Evolutionary conservation across 2,113 vertebrate species (phyloP).

Genomic region (Cavia porcellus): DNA sequence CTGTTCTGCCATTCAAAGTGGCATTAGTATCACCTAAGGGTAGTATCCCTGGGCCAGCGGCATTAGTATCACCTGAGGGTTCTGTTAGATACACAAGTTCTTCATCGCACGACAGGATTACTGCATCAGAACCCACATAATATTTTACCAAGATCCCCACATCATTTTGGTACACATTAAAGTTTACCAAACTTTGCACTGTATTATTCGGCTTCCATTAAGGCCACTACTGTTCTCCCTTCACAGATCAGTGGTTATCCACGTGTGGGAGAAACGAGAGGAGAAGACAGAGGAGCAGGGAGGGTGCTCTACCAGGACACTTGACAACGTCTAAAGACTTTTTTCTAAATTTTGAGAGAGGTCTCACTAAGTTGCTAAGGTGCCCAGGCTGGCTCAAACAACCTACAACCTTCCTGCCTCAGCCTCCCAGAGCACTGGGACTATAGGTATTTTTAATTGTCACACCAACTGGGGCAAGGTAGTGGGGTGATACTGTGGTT

Average conservation of each 20-base stretch:
- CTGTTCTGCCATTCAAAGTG: not conserved
- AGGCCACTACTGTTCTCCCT: not conserved
- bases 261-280: not conserved
- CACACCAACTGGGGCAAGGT: not conserved
- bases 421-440: not conserved
- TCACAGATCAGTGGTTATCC: not conserved
- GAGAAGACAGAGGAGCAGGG: too few species aligned
- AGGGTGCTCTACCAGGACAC: not conserved
- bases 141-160: conserved; percentile 2
- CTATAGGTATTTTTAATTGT: not conserved
- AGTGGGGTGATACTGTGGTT: not conserved
- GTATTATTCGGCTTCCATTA: conserved; percentile 13
- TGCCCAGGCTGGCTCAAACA: not conserved
- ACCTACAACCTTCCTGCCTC: not conserved
- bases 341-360: not conserved
- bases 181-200: not conserved
- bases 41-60: not conserved
- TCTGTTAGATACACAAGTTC: not conserved
- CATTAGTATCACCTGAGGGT: not conserved
- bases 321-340: conserved; percentile 34
- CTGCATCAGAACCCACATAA: not conserved
- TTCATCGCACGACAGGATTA: not conserved
- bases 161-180: not conserved
- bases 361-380: not conserved
- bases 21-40: not conserved